phyloP scores from a whole-genome alignment of 2,797 vertebrate genomes.

The Anabas testudineus region DNA sequence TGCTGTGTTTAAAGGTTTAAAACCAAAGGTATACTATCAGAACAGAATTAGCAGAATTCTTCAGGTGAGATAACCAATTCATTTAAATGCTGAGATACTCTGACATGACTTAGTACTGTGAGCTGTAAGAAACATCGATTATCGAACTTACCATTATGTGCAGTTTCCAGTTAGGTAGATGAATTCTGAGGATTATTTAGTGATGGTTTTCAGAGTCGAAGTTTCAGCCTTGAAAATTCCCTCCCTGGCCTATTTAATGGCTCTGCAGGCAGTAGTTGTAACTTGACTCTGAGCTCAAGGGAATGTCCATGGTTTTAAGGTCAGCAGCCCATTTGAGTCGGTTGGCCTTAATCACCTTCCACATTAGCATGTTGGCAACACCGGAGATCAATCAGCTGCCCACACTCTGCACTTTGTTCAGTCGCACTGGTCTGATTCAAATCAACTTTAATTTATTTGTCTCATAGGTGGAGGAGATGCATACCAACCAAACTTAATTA shows the following conservation, averaged over 20 bases:
- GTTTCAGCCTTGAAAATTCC: too few relatives aligned
- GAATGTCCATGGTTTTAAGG: constrained; percentile 54
- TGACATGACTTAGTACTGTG: too few relatives aligned
- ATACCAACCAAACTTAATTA: constrained; percentile 69
- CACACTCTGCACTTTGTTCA: constrained; percentile 67
- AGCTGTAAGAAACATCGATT: too few relatives aligned
- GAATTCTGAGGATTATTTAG: too few relatives aligned
- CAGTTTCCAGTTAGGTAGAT: too few relatives aligned
- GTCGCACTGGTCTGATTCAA: constrained; percentile 71
- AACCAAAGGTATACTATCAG: background rate
- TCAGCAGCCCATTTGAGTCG: constrained; percentile 46
- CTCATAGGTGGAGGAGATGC: constrained; percentile 67
- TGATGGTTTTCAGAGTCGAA: too few relatives aligned
- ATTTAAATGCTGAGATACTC: too few relatives aligned
- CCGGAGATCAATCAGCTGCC: constrained; percentile 66
- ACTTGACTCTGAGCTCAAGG: constrained; percentile 36
- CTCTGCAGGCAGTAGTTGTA: constrained; percentile 11
- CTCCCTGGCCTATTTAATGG: background rate
- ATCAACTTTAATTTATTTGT: constrained; percentile 80
- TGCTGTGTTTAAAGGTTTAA: constrained; percentile 29
- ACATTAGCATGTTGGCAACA: constrained; percentile 65
- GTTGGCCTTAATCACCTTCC: constrained; percentile 71
- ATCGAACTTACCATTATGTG: too few relatives aligned
- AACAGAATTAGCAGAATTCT: background rate
- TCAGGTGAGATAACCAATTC: background rate